Percentiles rank a stretch among this genome's conserved stretches.
Conservation (phyloP, 2,797 vertebrate genomes). For the Cheracebus regulus region DNA sequence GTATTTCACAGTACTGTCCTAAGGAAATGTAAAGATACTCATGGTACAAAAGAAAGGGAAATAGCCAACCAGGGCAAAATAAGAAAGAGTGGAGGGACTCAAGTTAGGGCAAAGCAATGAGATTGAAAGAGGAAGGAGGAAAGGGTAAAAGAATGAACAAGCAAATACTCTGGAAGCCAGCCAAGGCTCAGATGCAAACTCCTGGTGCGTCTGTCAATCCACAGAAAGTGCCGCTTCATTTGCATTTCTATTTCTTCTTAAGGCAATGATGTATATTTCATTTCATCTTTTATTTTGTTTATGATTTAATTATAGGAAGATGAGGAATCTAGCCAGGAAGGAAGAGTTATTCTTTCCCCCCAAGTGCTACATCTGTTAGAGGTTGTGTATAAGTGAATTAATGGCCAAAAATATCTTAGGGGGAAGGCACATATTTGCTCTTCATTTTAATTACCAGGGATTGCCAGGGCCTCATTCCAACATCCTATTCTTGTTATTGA, state of each 20-base stretch:
- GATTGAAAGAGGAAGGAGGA: not conserved
- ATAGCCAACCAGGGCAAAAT: not conserved
- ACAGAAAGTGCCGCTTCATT: fast-evolving
- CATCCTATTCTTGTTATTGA: not conserved
- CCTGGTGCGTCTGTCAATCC: not conserved
- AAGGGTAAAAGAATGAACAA: not conserved
- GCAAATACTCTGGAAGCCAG: fast-evolving
- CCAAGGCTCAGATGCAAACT: fast-evolving
- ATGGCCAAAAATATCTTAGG: conserved; percentile 49
- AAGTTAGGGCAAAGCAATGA: not conserved
- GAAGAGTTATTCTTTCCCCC: not conserved
- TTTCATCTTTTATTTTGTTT: conserved; percentile 46
- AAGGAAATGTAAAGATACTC: conserved; percentile 1
- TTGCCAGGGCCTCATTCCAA: conserved; percentile 5
- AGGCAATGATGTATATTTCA: not conserved
- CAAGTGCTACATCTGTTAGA: conserved; percentile 57
- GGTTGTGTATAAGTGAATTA: conserved; percentile 51
- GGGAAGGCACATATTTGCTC: conserved; percentile 16
- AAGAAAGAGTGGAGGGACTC: not conserved
- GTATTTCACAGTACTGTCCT: not conserved
- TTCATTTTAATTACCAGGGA: not conserved
- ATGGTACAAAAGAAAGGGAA: not conserved
- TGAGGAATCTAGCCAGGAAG: not conserved
- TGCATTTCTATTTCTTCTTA: conserved; percentile 22
- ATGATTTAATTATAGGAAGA: conserved; percentile 45